phyloP scores from a whole-genome alignment of 2,113 vertebrate genomes.

The Protobothrops flavoviridis region DNA sequence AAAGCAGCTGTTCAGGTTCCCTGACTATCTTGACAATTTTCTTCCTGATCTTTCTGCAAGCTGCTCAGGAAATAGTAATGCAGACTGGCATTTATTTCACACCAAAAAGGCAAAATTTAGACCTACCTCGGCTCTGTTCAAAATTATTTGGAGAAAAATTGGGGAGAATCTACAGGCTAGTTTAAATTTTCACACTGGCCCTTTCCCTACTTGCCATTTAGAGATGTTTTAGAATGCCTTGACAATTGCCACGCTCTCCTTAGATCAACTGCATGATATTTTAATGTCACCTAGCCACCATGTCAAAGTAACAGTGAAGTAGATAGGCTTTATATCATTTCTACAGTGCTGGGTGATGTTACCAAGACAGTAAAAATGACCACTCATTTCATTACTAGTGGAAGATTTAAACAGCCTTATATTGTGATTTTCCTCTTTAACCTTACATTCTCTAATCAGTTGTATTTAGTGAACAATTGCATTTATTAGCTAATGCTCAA shows the following conservation, averaged over 20 bases:
- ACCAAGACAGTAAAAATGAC: neutral
- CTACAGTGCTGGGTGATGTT: neutral
- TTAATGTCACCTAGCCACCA: neutral
- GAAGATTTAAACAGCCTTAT: neutral
- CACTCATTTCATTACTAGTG: neutral
- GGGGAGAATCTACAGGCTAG: neutral
- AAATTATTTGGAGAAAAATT: neutral
- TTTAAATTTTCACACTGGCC: neutral
- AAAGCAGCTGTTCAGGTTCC: neutral
- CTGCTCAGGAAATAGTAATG: neutral
- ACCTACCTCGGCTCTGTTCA: neutral
- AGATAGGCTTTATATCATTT: neutral
- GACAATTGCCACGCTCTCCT: neutral
- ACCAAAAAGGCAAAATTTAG: neutral
- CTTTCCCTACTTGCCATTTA: neutral
- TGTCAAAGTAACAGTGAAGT: neutral
- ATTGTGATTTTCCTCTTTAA: neutral
- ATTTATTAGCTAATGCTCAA: neutral
- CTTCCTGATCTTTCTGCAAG: neutral
- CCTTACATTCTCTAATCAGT: neutral
- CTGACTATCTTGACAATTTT: neutral
- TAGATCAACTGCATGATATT: neutral
- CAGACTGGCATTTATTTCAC: neutral
- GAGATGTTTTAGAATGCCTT: neutral
- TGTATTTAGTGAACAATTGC: neutral